A percentile compares a stretch with the other conserved stretches of the same genome.
These are phyloP conservation scores for Alethe diademata DNA, from an alignment of 2,113 vertebrate genomes.

Conservation along the genomic window DNA sequence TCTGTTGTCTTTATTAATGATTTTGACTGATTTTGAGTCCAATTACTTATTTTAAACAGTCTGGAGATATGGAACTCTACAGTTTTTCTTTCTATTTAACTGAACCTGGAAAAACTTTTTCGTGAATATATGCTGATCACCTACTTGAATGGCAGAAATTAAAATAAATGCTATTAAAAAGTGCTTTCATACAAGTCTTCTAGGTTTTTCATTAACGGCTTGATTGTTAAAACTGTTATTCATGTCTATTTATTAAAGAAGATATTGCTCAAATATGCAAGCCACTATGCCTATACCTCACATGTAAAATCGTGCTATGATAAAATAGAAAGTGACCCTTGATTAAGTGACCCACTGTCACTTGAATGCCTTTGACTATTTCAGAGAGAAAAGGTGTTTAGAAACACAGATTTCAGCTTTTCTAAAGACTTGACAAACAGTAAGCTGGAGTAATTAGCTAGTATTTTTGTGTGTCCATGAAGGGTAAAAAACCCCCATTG, in stretches of 20 bases:
- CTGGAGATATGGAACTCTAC: not conserved
- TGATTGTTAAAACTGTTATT: not conserved
- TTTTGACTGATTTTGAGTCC: not conserved
- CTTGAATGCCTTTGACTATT: not conserved
- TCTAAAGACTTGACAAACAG: not conserved
- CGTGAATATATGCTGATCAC: not conserved
- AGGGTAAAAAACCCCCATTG: not conserved
- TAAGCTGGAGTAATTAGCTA: not conserved
- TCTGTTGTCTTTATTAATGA: not conserved
- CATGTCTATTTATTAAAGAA: not conserved
- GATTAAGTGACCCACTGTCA: not conserved
- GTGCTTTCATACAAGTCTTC: not conserved
- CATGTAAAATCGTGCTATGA: not conserved
- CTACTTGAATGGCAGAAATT: not conserved
- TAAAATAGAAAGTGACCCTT: not conserved
- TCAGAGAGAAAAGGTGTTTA: not conserved
- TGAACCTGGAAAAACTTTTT: not conserved
- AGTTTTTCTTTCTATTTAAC: not conserved
- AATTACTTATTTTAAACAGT: not conserved
- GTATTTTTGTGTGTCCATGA: not conserved
- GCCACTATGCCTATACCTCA: not conserved
- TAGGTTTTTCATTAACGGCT: not conserved
- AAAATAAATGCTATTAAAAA: not conserved
- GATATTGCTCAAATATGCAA: not conserved
- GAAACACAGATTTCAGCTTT: not conserved